Conservation (phyloP, 2,113 vertebrate genomes). For the Nannospalax galili region DNA sequence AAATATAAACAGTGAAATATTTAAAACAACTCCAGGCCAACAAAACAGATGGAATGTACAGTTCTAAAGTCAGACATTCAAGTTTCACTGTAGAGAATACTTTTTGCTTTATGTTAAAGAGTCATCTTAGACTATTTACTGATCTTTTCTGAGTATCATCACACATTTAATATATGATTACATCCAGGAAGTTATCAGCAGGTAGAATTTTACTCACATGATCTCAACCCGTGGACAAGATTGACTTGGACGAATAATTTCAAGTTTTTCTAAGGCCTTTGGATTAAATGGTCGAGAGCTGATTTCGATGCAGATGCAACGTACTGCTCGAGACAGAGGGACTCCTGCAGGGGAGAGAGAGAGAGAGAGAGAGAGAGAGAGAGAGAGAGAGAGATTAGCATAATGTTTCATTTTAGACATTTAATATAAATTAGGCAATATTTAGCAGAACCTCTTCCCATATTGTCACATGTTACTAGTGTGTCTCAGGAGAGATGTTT, state of each 20-base stretch:
- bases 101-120: constrained; percentile 2
- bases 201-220: constrained; percentile 76
- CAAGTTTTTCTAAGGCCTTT: constrained; percentile 69
- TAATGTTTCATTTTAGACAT: neutral
- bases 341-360: constrained; percentile 60
- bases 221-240: constrained; percentile 71
- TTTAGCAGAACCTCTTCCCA: neutral
- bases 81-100: neutral
- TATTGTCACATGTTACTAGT: neutral
- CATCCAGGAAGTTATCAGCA: neutral
- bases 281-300: neutral
- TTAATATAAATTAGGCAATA: neutral
- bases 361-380: neutral
- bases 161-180: constrained; percentile 5
- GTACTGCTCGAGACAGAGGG: constrained; percentile 50
- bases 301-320: constrained; percentile 64
- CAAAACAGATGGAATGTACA: neutral
- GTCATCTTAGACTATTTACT: neutral
- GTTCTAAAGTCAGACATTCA: neutral
- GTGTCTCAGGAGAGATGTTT: neutral
- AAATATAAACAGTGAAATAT: constrained; percentile 39
- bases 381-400: neutral
- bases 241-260: constrained; percentile 73
- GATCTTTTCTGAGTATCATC: constrained; percentile 2
- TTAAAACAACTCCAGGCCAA: neutral